These are phyloP conservation scores for Atherinomorus stipes DNA, from an alignment of 2,113 vertebrate species.

Conservation along the genomic window DNA sequence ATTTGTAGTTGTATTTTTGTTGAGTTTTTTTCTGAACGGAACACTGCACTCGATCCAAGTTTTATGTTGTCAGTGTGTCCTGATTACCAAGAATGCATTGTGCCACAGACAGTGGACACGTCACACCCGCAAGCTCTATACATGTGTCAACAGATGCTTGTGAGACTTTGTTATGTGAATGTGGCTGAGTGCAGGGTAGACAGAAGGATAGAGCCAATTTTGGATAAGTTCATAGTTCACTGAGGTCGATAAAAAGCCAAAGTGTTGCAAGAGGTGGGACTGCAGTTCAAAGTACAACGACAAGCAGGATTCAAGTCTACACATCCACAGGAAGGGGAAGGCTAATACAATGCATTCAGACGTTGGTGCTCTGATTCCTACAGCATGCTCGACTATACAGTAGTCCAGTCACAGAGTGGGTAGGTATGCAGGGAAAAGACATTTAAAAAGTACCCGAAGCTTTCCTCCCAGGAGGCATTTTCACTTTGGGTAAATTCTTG, in stretches of 20 bases:
- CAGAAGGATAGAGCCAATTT: constrained; percentile 16
- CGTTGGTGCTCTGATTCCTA: constrained; percentile 41
- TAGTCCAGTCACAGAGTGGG: constrained; percentile 34
- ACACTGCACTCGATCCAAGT: too few relatives aligned
- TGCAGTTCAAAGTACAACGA: constrained; percentile 52
- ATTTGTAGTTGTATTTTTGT: too few relatives aligned
- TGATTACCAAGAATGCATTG: too few relatives aligned
- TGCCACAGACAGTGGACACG: too few relatives aligned
- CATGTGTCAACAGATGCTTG: constrained; percentile 1
- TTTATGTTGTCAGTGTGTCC: too few relatives aligned
- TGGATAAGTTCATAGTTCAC: constrained; percentile 40
- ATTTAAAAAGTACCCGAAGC: constrained; percentile 22
- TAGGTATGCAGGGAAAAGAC: constrained; percentile 36
- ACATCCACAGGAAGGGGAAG: constrained; percentile 38
- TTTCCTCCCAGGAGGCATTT: constrained; percentile 15
- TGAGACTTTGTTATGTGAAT: constrained; percentile 9
- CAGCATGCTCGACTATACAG: constrained; percentile 67
- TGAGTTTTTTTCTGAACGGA: too few relatives aligned
- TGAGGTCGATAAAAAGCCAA: constrained; percentile 26
- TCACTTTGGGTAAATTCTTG: constrained; percentile 39
- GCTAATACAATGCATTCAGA: constrained; percentile 57
- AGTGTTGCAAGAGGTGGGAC: constrained; percentile 45
- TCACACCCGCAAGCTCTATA: too few relatives aligned
- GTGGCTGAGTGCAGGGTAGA: constrained; percentile 19
- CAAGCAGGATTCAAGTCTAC: constrained; percentile 49